These are phyloP conservation scores for Microtus pennsylvanicus DNA, from an alignment of 2,113 vertebrate genomes.

Conservation along the genomic window DNA sequence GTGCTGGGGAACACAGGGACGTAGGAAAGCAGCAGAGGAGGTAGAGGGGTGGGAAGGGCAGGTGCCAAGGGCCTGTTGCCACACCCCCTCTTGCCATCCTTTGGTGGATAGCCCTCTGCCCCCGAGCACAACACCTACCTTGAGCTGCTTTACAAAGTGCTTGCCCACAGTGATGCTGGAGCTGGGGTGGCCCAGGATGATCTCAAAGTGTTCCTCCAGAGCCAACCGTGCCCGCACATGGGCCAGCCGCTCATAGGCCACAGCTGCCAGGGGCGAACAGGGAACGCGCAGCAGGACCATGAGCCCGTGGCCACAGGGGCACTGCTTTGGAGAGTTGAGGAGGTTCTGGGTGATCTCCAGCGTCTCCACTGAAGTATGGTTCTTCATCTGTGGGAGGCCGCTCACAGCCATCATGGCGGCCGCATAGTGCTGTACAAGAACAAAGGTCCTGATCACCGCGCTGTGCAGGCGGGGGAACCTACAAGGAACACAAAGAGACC, in stretches of 20 bases:
- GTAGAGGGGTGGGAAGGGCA: rapidly evolving
- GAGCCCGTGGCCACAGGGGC: conserved; percentile 93
- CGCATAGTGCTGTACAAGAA: conserved; percentile 96
- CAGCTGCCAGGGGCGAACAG: conserved; percentile 92
- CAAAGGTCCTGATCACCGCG: conserved; percentile 95
- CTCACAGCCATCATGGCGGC: conserved; percentile 95
- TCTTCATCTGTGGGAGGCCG: conserved; percentile 93
- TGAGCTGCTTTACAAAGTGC: conserved; percentile 94
- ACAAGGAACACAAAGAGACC: conserved; percentile 28
- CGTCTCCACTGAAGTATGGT: conserved; percentile 97
- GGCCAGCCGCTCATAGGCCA: conserved; percentile 94
- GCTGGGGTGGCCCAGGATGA: conserved; percentile 93
- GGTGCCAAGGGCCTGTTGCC: rapidly evolving
- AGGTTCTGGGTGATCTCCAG: conserved; percentile 96
- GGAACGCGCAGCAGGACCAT: conserved; percentile 98
- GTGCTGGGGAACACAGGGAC: rapidly evolving
- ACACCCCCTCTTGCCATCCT: rapidly evolving
- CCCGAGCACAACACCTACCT: conserved; percentile 85
- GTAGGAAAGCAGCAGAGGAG: rapidly evolving
- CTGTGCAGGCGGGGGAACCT: conserved; percentile 98
- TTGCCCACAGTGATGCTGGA: conserved; percentile 91
- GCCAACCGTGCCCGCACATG: conserved; percentile 93
- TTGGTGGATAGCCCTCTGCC: rapidly evolving
- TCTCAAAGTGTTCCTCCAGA: conserved; percentile 95
- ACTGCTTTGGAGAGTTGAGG: conserved; percentile 91